These are phyloP conservation scores for Lynx canadensis DNA, from an alignment of 2,113 vertebrate genomes.

Conservation along the genomic window DNA sequence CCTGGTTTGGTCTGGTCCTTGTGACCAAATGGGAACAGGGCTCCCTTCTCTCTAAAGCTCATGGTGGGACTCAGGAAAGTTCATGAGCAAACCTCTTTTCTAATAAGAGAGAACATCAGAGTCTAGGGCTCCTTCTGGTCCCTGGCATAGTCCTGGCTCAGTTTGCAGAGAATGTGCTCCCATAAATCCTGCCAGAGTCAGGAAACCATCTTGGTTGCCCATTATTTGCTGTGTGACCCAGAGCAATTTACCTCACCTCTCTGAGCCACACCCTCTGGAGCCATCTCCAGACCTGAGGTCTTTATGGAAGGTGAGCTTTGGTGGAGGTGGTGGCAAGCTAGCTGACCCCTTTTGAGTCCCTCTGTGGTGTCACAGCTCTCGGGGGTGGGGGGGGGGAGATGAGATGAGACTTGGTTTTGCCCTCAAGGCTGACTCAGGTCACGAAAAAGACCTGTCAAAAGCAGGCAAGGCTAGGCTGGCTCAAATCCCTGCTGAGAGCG, in stretches of 20 bases:
- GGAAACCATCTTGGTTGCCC: not conserved
- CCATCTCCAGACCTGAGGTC: not conserved
- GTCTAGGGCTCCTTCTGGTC: not conserved
- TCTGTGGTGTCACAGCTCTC: not conserved
- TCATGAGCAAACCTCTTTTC: not conserved
- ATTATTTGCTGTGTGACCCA: constrained; percentile 12
- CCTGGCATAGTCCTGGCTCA: not conserved
- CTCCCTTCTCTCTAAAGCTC: not conserved
- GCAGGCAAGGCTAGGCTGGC: not conserved
- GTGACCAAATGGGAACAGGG: not conserved
- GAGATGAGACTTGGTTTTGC: not conserved
- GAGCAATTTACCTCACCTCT: not conserved
- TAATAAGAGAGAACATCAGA: not conserved
- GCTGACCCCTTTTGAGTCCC: not conserved
- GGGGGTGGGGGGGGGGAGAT: too few species aligned
- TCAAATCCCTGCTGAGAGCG: not conserved
- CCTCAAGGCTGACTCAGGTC: constrained; percentile 24
- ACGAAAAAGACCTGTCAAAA: constrained; percentile 33
- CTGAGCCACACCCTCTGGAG: not conserved
- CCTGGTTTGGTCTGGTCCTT: not conserved
- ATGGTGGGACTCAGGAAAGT: not conserved
- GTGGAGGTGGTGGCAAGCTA: not conserved
- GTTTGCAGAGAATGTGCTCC: not conserved
- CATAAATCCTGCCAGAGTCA: not conserved
- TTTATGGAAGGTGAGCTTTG: not conserved